Percentiles rank a stretch among this genome's conserved stretches.
Conservation (phyloP, 53 echinoderm and acorn worm species). For the Antedon mediterranea region DNA sequence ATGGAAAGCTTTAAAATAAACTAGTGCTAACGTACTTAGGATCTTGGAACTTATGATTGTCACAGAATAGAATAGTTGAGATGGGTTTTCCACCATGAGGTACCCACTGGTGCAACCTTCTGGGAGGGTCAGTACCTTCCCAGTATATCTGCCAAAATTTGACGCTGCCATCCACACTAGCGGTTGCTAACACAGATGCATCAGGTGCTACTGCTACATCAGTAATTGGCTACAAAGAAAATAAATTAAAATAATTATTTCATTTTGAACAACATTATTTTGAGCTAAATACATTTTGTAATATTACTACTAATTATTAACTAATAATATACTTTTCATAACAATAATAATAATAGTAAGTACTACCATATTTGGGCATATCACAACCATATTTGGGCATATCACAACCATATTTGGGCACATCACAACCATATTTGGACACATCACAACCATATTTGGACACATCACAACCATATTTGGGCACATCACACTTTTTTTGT, state of each 20-base stretch:
- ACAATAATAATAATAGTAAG: background rate
- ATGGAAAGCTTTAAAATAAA: too few relatives aligned
- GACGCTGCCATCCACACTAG: slow-evolving; percentile 74
- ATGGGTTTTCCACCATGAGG: slow-evolving; percentile 74
- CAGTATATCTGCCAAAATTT: slow-evolving; percentile 93
- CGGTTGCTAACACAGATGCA: slow-evolving; percentile 77
- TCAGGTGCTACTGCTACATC: slow-evolving; percentile 82
- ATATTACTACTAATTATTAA: background rate
- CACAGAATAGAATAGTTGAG: slow-evolving; percentile 83
- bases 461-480: too few relatives aligned
- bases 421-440: too few relatives aligned
- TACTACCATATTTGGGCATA: too few relatives aligned
- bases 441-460: too few relatives aligned
- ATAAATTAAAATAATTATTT: background rate
- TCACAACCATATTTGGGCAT: too few relatives aligned
- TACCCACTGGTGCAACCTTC: slow-evolving; percentile 58
- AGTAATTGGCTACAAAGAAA: slow-evolving; percentile 48
- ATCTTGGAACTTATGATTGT: slow-evolving; percentile 94
- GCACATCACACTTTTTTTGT: too few relatives aligned
- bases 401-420: too few relatives aligned
- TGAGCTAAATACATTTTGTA: background rate
- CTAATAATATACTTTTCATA: background rate
- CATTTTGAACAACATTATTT: too few relatives aligned
- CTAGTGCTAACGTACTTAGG: slow-evolving; percentile 38
- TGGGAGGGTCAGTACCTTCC: slow-evolving; percentile 33